Evolutionary conservation across 2,888 invertebrate genomes (phyloP), one percentile per base, ranked within the genome.

Genomic region (Hirtodrosophila histrioides): DNA sequence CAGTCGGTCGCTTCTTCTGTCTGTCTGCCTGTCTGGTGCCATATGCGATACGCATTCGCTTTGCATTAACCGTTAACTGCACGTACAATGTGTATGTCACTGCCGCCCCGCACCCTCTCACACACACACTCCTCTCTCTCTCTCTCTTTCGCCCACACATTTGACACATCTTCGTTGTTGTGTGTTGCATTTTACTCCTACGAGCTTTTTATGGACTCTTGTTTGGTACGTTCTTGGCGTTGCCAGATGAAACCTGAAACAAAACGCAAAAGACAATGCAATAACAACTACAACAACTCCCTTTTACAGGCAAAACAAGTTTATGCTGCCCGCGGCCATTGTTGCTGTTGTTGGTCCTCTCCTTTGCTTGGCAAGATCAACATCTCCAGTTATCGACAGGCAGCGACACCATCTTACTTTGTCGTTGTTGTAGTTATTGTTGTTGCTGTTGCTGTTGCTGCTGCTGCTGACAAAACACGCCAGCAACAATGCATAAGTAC

Each of bases 11-110:
- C 46, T 57, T 69, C 54, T 57, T 48, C 46, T 61, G 29, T 48
- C 46, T 61, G 29, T 61, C 63, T 62, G 40, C 49, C 46, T 60
- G 62, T 63, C 69, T 65, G 71, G 85, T 86, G 67, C 85, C 83
- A 83, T 84, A 84, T 86, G 86, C 71, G 86, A 70, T 69, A 75
- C 70, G 81, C 78, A 74, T 83, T 64, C 68, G 66, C 56, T 75
- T 86, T 85, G 87, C 88, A 85, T 85, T 88, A 84, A 84, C 84
- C 88, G 84, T 84, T 84, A 84, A 86, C 86, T 86, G 88, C 88
- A 88, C 80, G 71, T 79, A 63, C 17, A 17, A 17, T 17, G 17
- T 17, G 17, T 80, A 50, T 60, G 33, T 31, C 44, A 29, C 35
- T 41, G 33, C 48, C 41, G n/a, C 43, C 7, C 37, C 10, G 17